Percentiles rank a stretch among this genome's conserved stretches.
These are phyloP conservation scores for Drosophila ercepeae DNA, from an alignment of 1,140 invertebrate genomes.

Conservation along the genomic window DNA sequence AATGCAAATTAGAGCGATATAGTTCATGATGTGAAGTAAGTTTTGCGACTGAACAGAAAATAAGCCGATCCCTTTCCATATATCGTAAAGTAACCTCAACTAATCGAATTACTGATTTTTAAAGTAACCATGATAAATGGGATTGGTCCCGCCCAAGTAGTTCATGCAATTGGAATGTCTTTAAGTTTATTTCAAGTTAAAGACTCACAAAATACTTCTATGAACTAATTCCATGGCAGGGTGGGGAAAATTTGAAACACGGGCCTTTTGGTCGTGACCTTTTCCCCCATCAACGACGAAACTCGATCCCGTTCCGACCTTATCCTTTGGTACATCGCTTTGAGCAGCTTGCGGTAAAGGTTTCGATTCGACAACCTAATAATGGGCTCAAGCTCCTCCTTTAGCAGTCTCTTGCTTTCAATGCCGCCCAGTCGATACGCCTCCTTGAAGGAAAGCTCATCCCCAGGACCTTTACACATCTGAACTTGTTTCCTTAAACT, in stretches of 20 bases:
- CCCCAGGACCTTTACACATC: neutral
- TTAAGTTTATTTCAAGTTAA: neutral
- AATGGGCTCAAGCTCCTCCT: neutral
- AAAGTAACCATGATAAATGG: neutral
- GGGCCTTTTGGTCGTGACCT: neutral
- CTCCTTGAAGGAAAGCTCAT: neutral
- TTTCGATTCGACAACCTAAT: neutral
- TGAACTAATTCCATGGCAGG: neutral
- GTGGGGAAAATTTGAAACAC: too few relatives aligned
- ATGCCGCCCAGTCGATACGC: neutral
- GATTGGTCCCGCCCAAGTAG: neutral
- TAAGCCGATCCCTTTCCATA: neutral
- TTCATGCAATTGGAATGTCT: neutral
- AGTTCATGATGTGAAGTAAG: constrained; percentile 3
- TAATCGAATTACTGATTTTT: neutral
- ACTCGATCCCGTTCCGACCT: neutral
- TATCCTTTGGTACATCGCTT: neutral
- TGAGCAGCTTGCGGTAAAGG: neutral
- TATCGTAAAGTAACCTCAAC: neutral
- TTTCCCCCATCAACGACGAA: neutral
- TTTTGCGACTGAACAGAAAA: neutral
- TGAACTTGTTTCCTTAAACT: neutral
- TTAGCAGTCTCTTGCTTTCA: neutral
- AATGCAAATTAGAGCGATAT: neutral
- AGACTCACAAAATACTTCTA: neutral